A percentile compares a stretch with the other conserved stretches of the same genome.
These are phyloP conservation scores for Physeter macrocephalus DNA, from an alignment of 2,113 vertebrate species.

Conservation along the genomic window DNA sequence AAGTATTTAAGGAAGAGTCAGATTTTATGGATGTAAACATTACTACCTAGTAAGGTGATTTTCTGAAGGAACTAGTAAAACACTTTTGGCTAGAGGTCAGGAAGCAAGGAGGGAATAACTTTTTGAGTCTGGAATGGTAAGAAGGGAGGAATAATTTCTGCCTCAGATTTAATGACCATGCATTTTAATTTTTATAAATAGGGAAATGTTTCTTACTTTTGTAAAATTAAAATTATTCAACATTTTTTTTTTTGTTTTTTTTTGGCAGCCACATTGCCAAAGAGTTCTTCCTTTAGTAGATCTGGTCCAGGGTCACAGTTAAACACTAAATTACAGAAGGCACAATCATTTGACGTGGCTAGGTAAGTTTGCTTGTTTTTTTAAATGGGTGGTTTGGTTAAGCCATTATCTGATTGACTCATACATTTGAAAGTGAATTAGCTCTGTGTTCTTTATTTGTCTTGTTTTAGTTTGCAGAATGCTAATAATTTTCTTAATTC, in stretches of 20 bases:
- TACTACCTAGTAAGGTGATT: neutral
- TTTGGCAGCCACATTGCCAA: conserved; percentile 90
- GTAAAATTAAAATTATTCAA: conserved; percentile 12
- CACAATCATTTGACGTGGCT: conserved; percentile 91
- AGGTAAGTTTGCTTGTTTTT: conserved; percentile 80
- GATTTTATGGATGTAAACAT: neutral
- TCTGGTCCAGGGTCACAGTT: conserved; percentile 85
- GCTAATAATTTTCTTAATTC: neutral
- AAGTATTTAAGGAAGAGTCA: neutral
- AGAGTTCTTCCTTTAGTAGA: conserved; percentile 93
- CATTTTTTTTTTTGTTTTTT: conserved; percentile 55
- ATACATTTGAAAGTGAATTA: neutral
- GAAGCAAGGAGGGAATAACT: neutral
- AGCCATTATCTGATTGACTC: neutral
- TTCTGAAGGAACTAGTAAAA: neutral
- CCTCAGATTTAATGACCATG: neutral
- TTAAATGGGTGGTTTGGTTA: neutral
- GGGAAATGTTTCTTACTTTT: neutral
- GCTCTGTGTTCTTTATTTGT: neutral
- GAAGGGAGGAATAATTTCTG: neutral
- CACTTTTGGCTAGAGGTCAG: neutral
- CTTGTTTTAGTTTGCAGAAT: neutral
- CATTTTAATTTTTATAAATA: neutral
- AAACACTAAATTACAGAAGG: conserved; percentile 92
- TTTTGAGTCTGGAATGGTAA: neutral